Percentiles rank a stretch among this genome's conserved stretches.
Conservation (phyloP, 35 echinoderm and acorn worm species). For the Ophioderma brevispina region DNA sequence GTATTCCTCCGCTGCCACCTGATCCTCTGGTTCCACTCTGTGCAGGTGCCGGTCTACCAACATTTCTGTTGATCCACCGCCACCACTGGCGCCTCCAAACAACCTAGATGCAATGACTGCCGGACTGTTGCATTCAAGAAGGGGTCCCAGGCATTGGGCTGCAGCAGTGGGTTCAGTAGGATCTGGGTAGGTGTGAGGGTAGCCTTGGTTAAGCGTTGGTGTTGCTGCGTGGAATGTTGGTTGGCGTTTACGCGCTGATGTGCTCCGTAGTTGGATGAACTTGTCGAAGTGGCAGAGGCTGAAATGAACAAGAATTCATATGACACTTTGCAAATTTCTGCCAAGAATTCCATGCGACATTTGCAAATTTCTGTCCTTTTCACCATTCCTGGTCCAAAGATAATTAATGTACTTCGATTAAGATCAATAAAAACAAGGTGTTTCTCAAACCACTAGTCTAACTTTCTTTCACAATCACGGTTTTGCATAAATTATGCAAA, state of each 20-base stretch:
- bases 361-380: background rate
- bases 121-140: slow-evolving; percentile 84
- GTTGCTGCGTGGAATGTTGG: slow-evolving; percentile 45
- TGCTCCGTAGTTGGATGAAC: background rate
- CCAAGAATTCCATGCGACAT: background rate
- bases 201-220: background rate
- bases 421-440: too few species aligned
- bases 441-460: too few species aligned
- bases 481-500: too few species aligned
- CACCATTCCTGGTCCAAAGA: too few species aligned
- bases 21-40: background rate
- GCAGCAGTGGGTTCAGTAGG: slow-evolving; percentile 51
- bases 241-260: background rate
- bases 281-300: background rate
- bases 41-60: background rate
- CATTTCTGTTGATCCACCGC: too few species aligned
- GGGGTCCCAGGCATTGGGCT: slow-evolving; percentile 64
- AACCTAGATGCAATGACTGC: slow-evolving; percentile 20
- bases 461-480: too few species aligned
- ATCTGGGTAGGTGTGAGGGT: slow-evolving; percentile 16
- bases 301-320: background rate
- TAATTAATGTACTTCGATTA: too few species aligned
- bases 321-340: background rate
- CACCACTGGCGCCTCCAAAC: background rate
- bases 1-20: too few species aligned